These are phyloP conservation scores for Ptilodon capucinus DNA, from an alignment of 2,888 invertebrate genomes.

Conservation along the genomic window DNA sequence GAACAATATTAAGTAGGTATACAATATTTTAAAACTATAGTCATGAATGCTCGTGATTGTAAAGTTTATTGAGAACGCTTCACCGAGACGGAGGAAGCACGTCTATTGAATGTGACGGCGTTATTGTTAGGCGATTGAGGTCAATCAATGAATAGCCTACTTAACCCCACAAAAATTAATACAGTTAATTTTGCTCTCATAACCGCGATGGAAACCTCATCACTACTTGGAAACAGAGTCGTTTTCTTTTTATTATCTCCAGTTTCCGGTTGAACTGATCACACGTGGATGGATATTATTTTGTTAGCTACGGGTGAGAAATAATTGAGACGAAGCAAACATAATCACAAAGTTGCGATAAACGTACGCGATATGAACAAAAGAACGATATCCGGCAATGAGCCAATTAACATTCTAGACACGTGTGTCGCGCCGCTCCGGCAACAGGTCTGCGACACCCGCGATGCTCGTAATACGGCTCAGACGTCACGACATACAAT, in stretches of 20 bases:
- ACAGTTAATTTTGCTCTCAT: background rate
- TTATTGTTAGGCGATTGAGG: conserved; percentile 71
- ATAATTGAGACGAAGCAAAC: background rate
- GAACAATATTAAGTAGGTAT: no score
- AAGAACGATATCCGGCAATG: conserved; percentile 50
- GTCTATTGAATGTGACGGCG: conserved; percentile 28
- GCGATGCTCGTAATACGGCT: background rate
- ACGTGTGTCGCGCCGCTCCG: conserved; percentile 42
- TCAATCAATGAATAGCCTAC: conserved; percentile 63
- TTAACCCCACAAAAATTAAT: conserved; percentile 14
- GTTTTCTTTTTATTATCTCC: background rate
- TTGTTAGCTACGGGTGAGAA: background rate
- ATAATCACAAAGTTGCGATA: conserved; percentile 6
- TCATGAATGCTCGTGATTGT: conserved; percentile 17
- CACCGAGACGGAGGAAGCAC: conserved; percentile 20
- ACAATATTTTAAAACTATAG: no score
- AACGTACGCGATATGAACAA: conserved; percentile 26
- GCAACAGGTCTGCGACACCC: conserved; percentile 49
- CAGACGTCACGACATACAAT: background rate
- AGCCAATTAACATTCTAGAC: conserved; percentile 56
- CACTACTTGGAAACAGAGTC: background rate
- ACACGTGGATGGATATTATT: background rate
- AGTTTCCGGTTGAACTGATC: background rate
- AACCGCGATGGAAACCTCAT: background rate
- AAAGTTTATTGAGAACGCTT: conserved; percentile 17